Percentiles rank a stretch among this genome's conserved stretches.
These are phyloP conservation scores for Thamnaconus septentrionalis DNA, from an alignment of 2,113 vertebrate genomes.

Conservation along the genomic window DNA sequence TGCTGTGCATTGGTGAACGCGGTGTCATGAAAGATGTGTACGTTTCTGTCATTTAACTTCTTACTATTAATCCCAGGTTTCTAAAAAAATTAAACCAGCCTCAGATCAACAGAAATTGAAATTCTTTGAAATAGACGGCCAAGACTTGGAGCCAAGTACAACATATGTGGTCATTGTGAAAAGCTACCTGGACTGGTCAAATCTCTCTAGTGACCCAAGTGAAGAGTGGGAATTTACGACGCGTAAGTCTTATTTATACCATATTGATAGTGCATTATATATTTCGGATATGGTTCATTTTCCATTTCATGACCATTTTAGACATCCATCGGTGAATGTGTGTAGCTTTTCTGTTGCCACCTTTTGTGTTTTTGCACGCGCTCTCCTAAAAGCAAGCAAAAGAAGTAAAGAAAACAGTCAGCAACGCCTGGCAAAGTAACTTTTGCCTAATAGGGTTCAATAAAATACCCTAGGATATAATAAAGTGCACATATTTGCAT, in stretches of 20 bases:
- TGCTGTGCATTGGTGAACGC: no score
- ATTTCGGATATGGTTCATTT: no score
- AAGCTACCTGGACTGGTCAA: rapidly evolving
- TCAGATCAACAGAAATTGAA: background rate
- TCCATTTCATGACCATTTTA: no score
- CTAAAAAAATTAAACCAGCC: rapidly evolving
- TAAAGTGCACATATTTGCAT: no score
- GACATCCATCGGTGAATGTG: no score
- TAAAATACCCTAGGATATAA: no score
- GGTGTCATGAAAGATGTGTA: background rate
- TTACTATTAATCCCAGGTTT: background rate
- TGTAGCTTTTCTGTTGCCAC: no score
- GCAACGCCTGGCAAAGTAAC: no score
- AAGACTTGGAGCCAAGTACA: constrained; percentile 27
- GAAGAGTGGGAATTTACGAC: constrained; percentile 47
- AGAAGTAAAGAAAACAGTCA: no score
- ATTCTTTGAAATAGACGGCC: constrained; percentile 36
- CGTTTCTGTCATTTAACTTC: background rate
- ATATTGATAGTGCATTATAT: background rate
- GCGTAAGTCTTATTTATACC: constrained; percentile 42
- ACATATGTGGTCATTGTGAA: constrained; percentile 58
- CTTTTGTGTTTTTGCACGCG: no score
- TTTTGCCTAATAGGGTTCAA: no score
- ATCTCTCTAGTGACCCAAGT: constrained; percentile 61
- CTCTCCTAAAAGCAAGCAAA: no score